Evolutionary conservation across 2,113 vertebrate genomes (phyloP).

Genomic region (Mirza zaza): DNA sequence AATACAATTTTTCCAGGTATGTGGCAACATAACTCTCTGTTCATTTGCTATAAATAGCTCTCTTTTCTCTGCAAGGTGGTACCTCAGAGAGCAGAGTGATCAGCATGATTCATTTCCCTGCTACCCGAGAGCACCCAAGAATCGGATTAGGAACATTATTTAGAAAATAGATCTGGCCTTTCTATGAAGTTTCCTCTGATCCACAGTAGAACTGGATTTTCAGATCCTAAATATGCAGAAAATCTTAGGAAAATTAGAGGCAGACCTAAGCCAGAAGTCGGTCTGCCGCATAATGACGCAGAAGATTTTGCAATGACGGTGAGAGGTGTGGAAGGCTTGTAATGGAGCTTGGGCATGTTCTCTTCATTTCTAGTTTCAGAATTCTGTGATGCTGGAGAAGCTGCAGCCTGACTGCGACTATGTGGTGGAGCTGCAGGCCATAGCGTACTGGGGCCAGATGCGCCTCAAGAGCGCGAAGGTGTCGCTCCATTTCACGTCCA

Average conservation of each 20-base stretch:
- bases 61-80: rapidly evolving
- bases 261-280: rapidly evolving
- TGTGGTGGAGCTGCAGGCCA: slow-evolving; percentile 92
- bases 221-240: rapidly evolving
- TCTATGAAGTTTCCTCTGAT: neutral
- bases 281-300: rapidly evolving
- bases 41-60: rapidly evolving
- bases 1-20: neutral
- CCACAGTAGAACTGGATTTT: rapidly evolving
- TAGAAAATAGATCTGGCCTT: neutral
- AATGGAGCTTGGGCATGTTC: slow-evolving; percentile 47
- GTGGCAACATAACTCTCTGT: rapidly evolving
- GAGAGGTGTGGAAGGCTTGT: neutral
- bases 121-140: rapidly evolving
- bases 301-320: neutral
- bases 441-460: slow-evolving; percentile 94
- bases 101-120: neutral
- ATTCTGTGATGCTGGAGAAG: slow-evolving; percentile 89
- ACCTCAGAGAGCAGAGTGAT: rapidly evolving
- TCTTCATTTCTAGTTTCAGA: slow-evolving; percentile 85
- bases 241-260: neutral
- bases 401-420: slow-evolving; percentile 91
- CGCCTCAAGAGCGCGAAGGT: slow-evolving; percentile 94
- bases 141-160: neutral
- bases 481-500: slow-evolving; percentile 89